Base-by-base conservation (phyloP, 2,888 invertebrate species). In the Colletes collaris region DNA sequence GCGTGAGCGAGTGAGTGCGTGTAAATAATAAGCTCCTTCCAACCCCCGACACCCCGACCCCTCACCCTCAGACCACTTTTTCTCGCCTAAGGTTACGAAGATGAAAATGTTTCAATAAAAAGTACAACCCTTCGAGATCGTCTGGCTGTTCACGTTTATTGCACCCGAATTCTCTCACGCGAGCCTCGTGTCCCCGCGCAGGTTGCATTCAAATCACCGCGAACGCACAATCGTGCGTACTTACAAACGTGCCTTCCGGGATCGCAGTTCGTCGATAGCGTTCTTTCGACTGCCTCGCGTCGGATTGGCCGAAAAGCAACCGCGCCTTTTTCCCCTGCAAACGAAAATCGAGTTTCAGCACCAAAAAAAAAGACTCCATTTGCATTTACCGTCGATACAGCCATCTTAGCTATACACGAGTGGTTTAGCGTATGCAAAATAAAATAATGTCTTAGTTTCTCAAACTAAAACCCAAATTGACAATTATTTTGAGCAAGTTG, bases 21-120 rank as follows among this genome's bases (percentile, higher is more conserved):
- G 92, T 92, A 92, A 86, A 92, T 92, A 92, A 90, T 78, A 78
- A 75, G 88, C 83, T 86, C 85, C 83, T 84, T 86, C 76, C 86
- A 85, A 46, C n/a, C 88, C 86, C 74, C n/a, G 19, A 58, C 76
- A 69, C 58, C 27, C 27, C 27, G 0, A 27, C 1, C 27, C 27
- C 27, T 27, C 27, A 27, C 27, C 27, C 27, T 27, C 27, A 27
- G 27, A 27, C 27, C 76, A 65, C 71, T 63, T 78, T 63, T 73
- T 73, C 53, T 64, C 68, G 59, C 64, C 84, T 89, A 87, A 84
- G 67, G 84, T 89, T 88, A 87, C 80, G 84, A 88, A 86, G 88
- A 88, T 87, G 83, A 88, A 68, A 87, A 88, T 86, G 87, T 91
- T 92, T 90, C 90, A 92, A 92, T 92, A 92, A 92, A 92, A 90